Evolutionary conservation across 2,797 vertebrate species (phyloP), one percentile per base, ranked within the genome.

Genomic region (Dermochelys coriacea): DNA sequence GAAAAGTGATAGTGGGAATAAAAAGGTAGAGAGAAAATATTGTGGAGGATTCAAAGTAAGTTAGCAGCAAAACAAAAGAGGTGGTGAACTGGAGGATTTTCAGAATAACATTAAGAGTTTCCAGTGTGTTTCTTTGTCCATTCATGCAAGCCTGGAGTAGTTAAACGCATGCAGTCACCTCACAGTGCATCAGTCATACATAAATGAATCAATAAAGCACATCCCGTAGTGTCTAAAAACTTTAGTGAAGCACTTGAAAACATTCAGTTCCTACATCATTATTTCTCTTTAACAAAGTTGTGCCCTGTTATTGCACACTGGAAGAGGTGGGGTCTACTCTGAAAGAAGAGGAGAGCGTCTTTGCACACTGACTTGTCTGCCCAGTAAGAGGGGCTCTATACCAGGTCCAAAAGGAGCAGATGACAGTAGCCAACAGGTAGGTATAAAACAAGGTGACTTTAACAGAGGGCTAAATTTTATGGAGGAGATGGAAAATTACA

Each of bases 101-200:
- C 47, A 74, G 86, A 92, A 88, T 45, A 29, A 57, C n/a, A 71
- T 77, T 82, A 95, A 88, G 6, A n/a, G 91, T 31, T 93, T 92
- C 50, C 31, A 49, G 29, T 27, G 77, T 93, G 9, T 34, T 15
- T 85, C 27, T 82, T 87, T 93, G 78, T 74, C 57, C 8, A 29
- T 82, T 88, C 87, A 77, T 52, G 51, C 75, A 90, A 71, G 49
- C 84, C 75, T 93, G 90, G 82, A 86, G 85, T 9, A 8, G 71
- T 82, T 89, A 84, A 61, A 6, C 80, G 74, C 51, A 82, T 54
- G 84, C 80, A 80, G 87, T 50, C 85, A 12, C 84, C 55, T 86
- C 78, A 74, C 94, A 85, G 68, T 49, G 18, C 45, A 84, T 84
- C 50, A 86, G 86, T 87, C 84, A 49, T 95, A 57, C 85, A 83